These are phyloP conservation scores for Cephus pulcher DNA, from an alignment of 2,888 invertebrate species.

Conservation along the genomic window DNA sequence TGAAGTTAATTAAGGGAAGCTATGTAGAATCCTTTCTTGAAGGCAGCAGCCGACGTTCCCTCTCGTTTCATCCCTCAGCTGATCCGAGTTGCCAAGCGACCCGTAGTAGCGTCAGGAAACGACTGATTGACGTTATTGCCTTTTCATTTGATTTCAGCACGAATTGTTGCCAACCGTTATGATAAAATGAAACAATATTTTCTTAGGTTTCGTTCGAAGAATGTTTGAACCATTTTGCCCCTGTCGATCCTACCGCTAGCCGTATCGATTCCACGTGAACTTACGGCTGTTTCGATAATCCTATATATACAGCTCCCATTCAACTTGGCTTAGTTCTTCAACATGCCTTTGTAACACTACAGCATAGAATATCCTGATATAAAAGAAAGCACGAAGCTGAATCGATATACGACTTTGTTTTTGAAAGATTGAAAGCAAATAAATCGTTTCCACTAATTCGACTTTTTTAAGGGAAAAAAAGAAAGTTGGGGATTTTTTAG, in stretches of 20 bases:
- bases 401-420: not conserved
- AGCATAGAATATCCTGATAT: not conserved
- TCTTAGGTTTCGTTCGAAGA: not conserved
- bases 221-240: not conserved
- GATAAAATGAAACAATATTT: not conserved
- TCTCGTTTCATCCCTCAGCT: not conserved
- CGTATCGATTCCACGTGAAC: not conserved
- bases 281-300: not conserved
- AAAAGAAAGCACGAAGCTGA: not conserved
- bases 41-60: not conserved
- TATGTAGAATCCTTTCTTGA: slow-evolving; percentile 1
- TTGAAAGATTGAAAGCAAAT: not conserved
- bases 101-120: not conserved
- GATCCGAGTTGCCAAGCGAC: not conserved
- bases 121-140: slow-evolving; percentile 32
- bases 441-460: not conserved
- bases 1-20: slow-evolving; percentile 20
- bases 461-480: not conserved
- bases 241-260: not conserved
- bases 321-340: too few relatives aligned
- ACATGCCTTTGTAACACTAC: too few relatives aligned
- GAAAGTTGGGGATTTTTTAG: not conserved
- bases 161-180: not conserved
- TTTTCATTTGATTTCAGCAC: slow-evolving; percentile 28
- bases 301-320: too few relatives aligned